Conservation (phyloP, 2,888 invertebrate genomes). For the Machimus rusticus region DNA sequence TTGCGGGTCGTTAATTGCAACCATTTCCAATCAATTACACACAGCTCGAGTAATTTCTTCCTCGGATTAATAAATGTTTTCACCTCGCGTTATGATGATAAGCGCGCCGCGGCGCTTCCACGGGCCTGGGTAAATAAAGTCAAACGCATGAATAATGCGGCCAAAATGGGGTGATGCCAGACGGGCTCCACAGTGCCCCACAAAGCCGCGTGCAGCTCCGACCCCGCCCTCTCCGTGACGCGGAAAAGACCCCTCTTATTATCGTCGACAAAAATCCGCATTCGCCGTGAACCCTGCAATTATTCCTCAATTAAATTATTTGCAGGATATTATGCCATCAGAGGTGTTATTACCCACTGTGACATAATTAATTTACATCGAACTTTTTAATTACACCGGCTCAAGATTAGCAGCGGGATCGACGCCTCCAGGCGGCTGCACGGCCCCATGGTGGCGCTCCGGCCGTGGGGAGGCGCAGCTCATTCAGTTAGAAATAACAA, state of each 20-base stretch:
- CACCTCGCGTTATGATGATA: conserved; percentile 16
- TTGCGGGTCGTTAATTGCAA: conserved; percentile 25
- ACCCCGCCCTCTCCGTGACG: not conserved
- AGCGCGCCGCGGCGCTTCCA: not conserved
- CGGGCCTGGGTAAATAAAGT: not conserved
- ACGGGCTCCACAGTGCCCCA: not conserved
- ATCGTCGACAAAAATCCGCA: not conserved
- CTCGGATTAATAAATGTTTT: conserved; percentile 17
- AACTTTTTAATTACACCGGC: conserved; percentile 6
- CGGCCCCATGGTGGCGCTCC: not conserved
- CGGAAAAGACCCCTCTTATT: not conserved
- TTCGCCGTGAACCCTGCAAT: not conserved
- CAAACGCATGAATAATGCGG: conserved; percentile 3
- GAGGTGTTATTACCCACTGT: not conserved
- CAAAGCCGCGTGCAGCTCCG: not conserved
- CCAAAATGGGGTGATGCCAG: not conserved
- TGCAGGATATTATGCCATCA: conserved; percentile 3
- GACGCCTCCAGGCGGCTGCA: not conserved
- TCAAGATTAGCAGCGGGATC: not conserved
- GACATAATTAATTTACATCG: conserved; percentile 2
- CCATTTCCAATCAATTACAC: conserved; percentile 31
- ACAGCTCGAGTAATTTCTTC: not conserved
- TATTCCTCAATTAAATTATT: conserved; percentile 19
- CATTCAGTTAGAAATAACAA: not conserved
- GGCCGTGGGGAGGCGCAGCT: not conserved